Percentiles rank a stretch among this genome's conserved stretches.
Conservation (phyloP, 2,113 vertebrate species). For the Oncorhynchus clarkii region DNA sequence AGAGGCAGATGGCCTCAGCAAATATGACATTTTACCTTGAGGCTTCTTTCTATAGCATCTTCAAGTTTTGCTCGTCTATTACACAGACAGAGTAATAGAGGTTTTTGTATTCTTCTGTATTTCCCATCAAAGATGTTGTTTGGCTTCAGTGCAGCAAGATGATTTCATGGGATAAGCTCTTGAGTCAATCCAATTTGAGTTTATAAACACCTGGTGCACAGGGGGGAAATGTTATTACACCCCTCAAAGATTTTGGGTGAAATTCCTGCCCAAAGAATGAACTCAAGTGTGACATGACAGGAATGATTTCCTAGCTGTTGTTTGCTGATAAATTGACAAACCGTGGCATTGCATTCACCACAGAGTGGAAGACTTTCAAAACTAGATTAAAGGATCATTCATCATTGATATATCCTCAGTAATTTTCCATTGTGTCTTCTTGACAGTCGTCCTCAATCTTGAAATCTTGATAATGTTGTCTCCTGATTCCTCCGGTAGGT, state of each 20-base stretch:
- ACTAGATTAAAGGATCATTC: conserved; percentile 40
- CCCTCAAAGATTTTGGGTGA: conserved; percentile 33
- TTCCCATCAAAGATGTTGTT: conserved; percentile 31
- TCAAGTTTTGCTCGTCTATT: conserved; percentile 23
- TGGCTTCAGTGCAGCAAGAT: conserved; percentile 37
- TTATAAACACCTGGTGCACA: conserved; percentile 48
- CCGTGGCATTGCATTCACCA: conserved; percentile 18
- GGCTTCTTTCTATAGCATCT: conserved; percentile 24
- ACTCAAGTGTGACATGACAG: conserved; percentile 42
- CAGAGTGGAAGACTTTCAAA: conserved; percentile 41
- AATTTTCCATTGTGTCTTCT: conserved; percentile 27
- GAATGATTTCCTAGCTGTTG: conserved; percentile 48
- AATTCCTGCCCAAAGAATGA: conserved; percentile 22
- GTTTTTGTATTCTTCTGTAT: conserved; percentile 20
- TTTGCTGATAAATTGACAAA: conserved; percentile 47
- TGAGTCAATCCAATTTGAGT: conserved; percentile 50
- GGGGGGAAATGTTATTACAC: conserved; percentile 16
- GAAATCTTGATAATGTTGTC: conserved; percentile 31
- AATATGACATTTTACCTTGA: conserved; percentile 25
- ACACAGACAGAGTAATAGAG: conserved; percentile 11
- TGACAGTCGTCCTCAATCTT: conserved; percentile 28
- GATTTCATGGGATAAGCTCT: conserved; percentile 57
- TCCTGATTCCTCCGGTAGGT: conserved; percentile 2
- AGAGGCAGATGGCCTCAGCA: conserved; percentile 25
- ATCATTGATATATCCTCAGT: neutral